phyloP scores from a whole-genome alignment of 2,888 invertebrate genomes.

The Carpatolechia fugitivella region DNA sequence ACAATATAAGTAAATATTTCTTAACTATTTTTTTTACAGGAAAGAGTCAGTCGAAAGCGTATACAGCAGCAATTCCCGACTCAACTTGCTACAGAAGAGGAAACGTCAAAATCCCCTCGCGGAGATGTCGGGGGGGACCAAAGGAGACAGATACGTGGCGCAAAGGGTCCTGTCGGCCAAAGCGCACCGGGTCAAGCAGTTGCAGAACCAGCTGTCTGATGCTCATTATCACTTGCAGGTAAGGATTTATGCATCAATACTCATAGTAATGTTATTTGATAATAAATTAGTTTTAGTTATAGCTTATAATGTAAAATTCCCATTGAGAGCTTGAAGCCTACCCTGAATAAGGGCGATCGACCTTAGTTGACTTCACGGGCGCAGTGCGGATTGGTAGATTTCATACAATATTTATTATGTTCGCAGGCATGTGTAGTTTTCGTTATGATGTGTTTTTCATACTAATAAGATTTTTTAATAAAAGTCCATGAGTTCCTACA shows the following conservation, averaged over 20 bases:
- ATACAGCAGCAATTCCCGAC: conserved; percentile 69
- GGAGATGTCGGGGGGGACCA: conserved; percentile 32
- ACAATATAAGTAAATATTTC: not conserved
- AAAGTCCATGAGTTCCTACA: no score
- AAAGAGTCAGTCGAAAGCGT: conserved; percentile 68
- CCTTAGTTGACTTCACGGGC: no score
- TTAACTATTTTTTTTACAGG: conserved; percentile 37
- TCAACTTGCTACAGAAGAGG: conserved; percentile 60
- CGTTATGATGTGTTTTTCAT: no score
- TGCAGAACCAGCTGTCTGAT: conserved; percentile 89
- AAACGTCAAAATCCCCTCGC: conserved; percentile 55
- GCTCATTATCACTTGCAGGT: conserved; percentile 89
- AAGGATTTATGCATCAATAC: conserved; percentile 22
- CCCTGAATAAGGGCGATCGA: no score
- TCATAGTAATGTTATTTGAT: no score
- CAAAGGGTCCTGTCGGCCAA: conserved; percentile 88
- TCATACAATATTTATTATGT: no score
- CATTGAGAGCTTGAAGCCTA: no score
- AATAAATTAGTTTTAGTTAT: no score
- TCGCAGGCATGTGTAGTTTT: no score
- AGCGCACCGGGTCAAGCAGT: conserved; percentile 84
- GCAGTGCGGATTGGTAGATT: no score
- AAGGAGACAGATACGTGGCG: conserved; percentile 56
- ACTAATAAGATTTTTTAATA: no score
- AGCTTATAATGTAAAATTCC: no score